Percentiles rank a stretch among this genome's conserved stretches.
Evolutionary conservation across 1,140 invertebrate genomes (phyloP).

Genomic region (Brachionus paranguensis): DNA sequence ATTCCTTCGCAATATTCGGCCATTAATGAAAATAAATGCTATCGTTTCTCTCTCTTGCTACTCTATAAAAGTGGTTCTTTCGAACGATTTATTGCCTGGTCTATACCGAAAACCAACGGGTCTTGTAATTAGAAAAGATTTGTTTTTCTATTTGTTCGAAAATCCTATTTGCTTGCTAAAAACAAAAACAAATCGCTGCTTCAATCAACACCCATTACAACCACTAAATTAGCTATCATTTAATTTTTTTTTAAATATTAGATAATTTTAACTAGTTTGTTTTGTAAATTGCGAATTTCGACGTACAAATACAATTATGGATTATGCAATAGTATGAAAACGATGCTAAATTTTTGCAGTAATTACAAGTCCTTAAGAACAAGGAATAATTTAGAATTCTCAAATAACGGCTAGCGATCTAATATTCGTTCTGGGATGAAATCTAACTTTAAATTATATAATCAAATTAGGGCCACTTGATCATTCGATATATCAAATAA

Average conservation of each 20-base stretch:
- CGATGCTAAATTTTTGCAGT: not conserved
- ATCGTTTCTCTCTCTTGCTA: not conserved
- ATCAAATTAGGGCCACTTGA: constrained; percentile 13
- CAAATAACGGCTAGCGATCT: not conserved
- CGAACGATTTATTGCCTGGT: not conserved
- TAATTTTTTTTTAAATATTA: constrained; percentile 5
- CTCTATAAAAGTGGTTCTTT: not conserved
- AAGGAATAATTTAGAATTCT: not conserved
- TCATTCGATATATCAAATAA: constrained; percentile 11
- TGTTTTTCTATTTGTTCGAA: not conserved
- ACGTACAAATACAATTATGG: constrained; percentile 21
- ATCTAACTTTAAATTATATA: constrained; percentile 16
- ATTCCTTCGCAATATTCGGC: not conserved
- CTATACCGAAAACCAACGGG: not conserved
- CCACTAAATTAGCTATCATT: not conserved
- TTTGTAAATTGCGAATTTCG: constrained; percentile 1
- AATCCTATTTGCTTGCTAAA: not conserved
- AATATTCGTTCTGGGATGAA: not conserved
- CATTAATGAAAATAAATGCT: constrained; percentile 1
- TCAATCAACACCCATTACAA: not conserved
- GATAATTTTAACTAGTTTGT: constrained; percentile 22
- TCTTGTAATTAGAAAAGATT: not conserved
- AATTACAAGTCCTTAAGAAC: constrained; percentile 14
- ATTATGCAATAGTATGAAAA: not conserved
- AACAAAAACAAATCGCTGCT: not conserved